phyloP scores from a whole-genome alignment of 2,113 vertebrate species.

The Grantiella picta region DNA sequence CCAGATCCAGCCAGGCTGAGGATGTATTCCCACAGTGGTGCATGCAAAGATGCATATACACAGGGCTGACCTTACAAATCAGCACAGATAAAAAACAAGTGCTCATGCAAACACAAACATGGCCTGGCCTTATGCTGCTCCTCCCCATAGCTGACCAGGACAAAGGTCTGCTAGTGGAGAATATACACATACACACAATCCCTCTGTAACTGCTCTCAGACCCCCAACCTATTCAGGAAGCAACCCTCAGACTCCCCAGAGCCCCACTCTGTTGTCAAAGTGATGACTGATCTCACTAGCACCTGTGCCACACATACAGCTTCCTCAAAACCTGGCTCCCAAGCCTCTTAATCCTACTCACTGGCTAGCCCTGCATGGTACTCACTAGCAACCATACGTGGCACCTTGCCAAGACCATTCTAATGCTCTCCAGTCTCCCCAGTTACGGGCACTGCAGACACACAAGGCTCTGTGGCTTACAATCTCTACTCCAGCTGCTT shows the following conservation, averaged over 20 bases:
- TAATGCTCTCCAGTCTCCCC: fast-evolving
- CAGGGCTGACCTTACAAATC: not conserved
- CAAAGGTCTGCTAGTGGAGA: not conserved
- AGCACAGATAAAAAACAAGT: not conserved
- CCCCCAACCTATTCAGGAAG: not conserved
- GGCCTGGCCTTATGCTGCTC: not conserved
- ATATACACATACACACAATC: not conserved
- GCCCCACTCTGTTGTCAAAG: not conserved
- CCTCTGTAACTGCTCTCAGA: not conserved
- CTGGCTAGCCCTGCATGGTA: not conserved
- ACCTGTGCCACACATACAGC: not conserved
- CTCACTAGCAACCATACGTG: not conserved
- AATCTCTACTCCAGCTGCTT: not conserved
- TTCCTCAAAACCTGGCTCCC: not conserved
- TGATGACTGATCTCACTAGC: not conserved
- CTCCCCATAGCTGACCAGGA: not conserved
- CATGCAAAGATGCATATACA: not conserved
- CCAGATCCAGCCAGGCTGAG: not conserved
- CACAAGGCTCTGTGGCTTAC: not conserved
- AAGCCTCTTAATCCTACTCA: not conserved
- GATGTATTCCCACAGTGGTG: not conserved
- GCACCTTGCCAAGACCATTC: not conserved
- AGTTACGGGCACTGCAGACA: not conserved
- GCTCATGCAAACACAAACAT: not conserved
- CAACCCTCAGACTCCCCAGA: not conserved